These are phyloP conservation scores for Hipposideros larvatus DNA, from an alignment of 2,797 vertebrate species.

Conservation along the genomic window DNA sequence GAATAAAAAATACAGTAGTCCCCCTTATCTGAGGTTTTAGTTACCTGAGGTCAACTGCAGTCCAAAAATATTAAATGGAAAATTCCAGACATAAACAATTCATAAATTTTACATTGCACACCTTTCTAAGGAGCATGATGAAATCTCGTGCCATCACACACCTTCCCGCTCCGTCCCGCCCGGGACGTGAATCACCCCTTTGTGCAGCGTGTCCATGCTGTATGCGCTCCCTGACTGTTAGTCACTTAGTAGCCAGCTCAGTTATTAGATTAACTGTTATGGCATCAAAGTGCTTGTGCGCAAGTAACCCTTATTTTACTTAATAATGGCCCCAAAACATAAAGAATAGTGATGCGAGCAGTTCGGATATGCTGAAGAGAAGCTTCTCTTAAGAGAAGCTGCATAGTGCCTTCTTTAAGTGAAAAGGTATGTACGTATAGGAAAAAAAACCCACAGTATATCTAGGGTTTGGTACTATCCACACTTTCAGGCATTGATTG, in stretches of 20 bases:
- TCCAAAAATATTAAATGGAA: background rate
- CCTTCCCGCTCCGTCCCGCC: background rate
- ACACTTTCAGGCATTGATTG: background rate
- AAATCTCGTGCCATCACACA: background rate
- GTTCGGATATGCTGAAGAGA: background rate
- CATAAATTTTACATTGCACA: background rate
- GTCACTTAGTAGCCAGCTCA: background rate
- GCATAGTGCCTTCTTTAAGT: background rate
- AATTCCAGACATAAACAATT: background rate
- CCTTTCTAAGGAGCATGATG: background rate
- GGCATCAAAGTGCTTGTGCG: background rate
- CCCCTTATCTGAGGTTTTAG: background rate
- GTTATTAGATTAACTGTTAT: background rate
- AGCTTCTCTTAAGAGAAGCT: background rate
- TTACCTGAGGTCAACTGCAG: background rate
- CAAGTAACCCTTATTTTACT: background rate
- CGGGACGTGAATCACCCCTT: too few species aligned
- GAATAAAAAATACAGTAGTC: background rate
- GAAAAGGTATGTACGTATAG: background rate
- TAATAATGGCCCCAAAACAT: background rate
- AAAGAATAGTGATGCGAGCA: background rate
- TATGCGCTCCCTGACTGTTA: background rate
- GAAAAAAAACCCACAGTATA: background rate
- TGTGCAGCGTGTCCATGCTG: background rate
- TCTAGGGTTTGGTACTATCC: background rate